Evolutionary conservation across 2,888 invertebrate genomes (phyloP), one percentile per base, ranked within the genome.

Genomic region (Xestobium rufovillosum): DNA sequence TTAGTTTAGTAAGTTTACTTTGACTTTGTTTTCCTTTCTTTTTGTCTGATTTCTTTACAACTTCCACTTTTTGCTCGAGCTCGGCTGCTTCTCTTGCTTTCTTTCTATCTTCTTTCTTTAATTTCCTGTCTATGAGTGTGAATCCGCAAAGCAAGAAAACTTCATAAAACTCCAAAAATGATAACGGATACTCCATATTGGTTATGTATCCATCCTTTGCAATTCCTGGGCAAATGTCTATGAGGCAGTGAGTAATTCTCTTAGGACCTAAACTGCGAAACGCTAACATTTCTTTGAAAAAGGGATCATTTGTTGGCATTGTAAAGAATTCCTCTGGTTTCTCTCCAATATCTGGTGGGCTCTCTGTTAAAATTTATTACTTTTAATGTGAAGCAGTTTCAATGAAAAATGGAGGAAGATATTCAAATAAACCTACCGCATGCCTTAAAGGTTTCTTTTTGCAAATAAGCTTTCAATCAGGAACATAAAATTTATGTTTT

Each of bases 121-220:
- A 31, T 35, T 9, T 16, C 29, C 34, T 31, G 41, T 29, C 41
- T 36, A 15, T 35, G 29, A 9, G 27, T 17, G 26, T 29, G 25
- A 29, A 34, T 4, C 65, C 56, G 46, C 72, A 70, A 2, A 56
- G 51, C 9, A 76, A 42, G 34, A 77, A 61, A 10, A 68, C 68
- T 58, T 78, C 75, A 45, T 74, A 75, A 58, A 77, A 78, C 59
- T 78, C 78, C 16, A 72, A 68, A 57, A 76, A 77, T 1, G 72
- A 70, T 26, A 78, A 53, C 48, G 69, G 58, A 47, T 74, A 67
- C 32, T 72, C 63, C 39, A 75, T 61, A 48, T 72, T 53, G 46
- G 71, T 60, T 28, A 74, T 65, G 38, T 60, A 55, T 6, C 56
- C 54, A 1, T 46, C 49, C 4, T 56, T 47, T 30, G 51, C 58